These are phyloP conservation scores for Excalfactoria chinensis DNA, from an alignment of 2,113 vertebrate species.

Conservation along the genomic window DNA sequence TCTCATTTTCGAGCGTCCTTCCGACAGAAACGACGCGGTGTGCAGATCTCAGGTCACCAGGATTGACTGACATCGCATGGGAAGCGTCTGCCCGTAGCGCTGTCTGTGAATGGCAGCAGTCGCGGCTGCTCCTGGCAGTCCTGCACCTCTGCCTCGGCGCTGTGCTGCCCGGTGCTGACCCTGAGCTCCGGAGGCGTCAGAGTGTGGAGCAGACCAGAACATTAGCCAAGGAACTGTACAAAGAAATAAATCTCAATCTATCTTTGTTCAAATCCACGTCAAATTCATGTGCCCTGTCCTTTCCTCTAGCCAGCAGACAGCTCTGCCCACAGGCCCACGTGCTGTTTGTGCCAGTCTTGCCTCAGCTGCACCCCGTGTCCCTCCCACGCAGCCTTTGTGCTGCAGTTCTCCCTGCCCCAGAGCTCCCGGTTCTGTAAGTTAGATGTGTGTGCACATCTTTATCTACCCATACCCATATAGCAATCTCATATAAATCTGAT, in stretches of 20 bases:
- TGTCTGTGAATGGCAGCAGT: neutral
- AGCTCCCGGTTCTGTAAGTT: neutral
- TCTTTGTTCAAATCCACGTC: neutral
- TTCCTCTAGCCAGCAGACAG: slow-evolving; percentile 30
- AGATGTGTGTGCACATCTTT: neutral
- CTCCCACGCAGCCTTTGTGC: neutral
- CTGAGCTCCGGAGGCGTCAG: neutral
- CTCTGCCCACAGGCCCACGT: slow-evolving; percentile 16
- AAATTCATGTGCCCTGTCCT: neutral
- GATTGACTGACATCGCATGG: neutral
- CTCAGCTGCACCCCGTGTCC: slow-evolving; percentile 9
- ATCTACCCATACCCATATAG: neutral
- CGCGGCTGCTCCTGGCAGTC: neutral
- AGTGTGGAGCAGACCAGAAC: neutral
- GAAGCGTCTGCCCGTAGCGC: neutral
- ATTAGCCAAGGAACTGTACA: neutral
- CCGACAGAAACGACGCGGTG: neutral
- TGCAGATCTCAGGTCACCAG: neutral
- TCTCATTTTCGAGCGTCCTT: neutral
- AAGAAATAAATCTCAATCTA: neutral
- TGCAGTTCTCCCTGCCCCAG: neutral
- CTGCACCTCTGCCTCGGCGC: neutral
- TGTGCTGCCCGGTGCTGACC: neutral
- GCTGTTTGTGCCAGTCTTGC: slow-evolving; percentile 3
- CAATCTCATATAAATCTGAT: neutral